phyloP scores from a whole-genome alignment of 2,888 invertebrate genomes.

The Villa cingulata region DNA sequence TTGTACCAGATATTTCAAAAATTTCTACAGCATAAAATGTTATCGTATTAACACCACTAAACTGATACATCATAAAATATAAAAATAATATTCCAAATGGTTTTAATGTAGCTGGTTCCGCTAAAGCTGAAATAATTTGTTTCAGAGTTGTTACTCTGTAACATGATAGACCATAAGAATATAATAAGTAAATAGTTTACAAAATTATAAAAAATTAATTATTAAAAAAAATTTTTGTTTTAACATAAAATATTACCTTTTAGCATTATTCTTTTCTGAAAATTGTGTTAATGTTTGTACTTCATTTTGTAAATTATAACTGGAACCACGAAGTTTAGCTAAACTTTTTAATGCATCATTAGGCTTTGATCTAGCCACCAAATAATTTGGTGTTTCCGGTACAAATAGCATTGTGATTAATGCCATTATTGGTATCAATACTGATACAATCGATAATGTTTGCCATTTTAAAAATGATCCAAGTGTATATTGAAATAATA shows the following conservation, averaged over 20 bases:
- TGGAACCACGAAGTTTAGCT: constrained; percentile 45
- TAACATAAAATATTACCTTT: constrained; percentile 6
- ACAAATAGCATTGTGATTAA: constrained; percentile 46
- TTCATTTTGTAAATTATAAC: constrained; percentile 47
- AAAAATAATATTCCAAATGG: constrained; percentile 48
- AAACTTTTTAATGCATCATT: constrained; percentile 47
- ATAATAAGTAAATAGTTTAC: too few species aligned
- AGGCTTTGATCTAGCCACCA: constrained; percentile 45
- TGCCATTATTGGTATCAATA: constrained; percentile 45
- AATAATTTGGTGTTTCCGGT: constrained; percentile 61
- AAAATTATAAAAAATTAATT: too few species aligned
- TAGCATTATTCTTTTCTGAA: constrained; percentile 49
- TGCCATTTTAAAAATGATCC: constrained; percentile 51
- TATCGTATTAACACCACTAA: constrained; percentile 54
- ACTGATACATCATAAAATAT: constrained; percentile 56
- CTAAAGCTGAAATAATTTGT: constrained; percentile 43
- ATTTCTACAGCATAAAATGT: constrained; percentile 57
- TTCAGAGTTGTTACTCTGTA: constrained; percentile 19
- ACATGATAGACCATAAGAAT: neutral
- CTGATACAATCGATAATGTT: constrained; percentile 47
- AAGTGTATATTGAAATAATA: constrained; percentile 46
- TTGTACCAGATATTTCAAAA: constrained; percentile 46
- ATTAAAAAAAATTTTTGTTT: too few species aligned
- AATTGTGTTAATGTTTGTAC: constrained; percentile 46
- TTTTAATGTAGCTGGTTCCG: constrained; percentile 47